phyloP scores from a whole-genome alignment of 92 coral and sea anemone genomes.

The Zoanthus solanderi region DNA sequence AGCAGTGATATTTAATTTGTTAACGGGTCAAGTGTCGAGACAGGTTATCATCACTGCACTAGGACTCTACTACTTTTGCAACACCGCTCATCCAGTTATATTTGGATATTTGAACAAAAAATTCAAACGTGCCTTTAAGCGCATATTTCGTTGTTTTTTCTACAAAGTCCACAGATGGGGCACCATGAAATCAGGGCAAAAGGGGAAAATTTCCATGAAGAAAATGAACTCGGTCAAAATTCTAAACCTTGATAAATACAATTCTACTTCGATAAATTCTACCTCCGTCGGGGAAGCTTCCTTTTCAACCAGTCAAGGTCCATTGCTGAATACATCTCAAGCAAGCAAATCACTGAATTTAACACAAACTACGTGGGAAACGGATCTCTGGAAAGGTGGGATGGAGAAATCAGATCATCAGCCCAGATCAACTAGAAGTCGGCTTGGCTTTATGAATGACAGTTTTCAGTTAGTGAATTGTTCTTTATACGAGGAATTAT shows the following conservation, averaged over 20 bases:
- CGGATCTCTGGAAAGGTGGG: neutral
- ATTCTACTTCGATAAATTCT: slow-evolving; percentile 5
- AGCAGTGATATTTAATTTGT: slow-evolving; percentile 58
- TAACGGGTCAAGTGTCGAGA: slow-evolving; percentile 67
- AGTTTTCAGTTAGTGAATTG: neutral
- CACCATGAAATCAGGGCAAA: slow-evolving; percentile 8
- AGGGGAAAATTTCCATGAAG: slow-evolving; percentile 25
- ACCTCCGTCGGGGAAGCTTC: slow-evolving; percentile 12
- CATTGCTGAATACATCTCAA: neutral
- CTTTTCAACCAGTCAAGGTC: slow-evolving; percentile 19
- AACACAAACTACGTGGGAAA: neutral
- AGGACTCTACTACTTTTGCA: slow-evolving; percentile 61
- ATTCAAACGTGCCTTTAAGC: slow-evolving; percentile 66
- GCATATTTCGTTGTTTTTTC: slow-evolving; percentile 57
- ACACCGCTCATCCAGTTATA: slow-evolving; percentile 63
- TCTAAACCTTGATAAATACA: slow-evolving; percentile 21
- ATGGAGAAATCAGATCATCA: neutral
- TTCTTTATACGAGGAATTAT: slow-evolving; percentile 38
- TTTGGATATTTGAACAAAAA: slow-evolving; percentile 77
- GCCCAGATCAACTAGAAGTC: neutral
- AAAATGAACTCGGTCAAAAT: slow-evolving; percentile 29
- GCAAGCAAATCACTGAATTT: slow-evolving; percentile 3
- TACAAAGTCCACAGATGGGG: slow-evolving; percentile 43
- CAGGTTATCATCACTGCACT: slow-evolving; percentile 52
- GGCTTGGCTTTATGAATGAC: neutral